Base-by-base conservation (phyloP, 37 sponge, comb jelly and placozoan genomes). In the Hexactinellida sp. region DNA sequence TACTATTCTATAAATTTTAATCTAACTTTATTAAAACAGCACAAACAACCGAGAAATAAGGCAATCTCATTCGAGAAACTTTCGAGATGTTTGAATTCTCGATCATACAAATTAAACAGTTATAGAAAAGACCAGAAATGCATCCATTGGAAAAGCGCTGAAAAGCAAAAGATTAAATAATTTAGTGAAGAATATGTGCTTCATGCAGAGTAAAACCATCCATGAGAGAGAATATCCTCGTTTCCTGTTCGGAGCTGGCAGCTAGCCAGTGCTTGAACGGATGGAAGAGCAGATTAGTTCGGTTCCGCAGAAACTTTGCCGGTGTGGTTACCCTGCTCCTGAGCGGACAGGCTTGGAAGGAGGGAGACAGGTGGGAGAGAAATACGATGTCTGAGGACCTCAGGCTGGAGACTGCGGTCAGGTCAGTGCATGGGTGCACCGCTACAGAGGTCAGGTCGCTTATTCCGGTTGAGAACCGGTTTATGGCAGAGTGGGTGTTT, bases 151-250 rank as follows among this genome's bases (percentile, higher is more conserved):
- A 47, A 47, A 63, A 63, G 76, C 76, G 76, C 76, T 21, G 76
- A 63, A 63, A 63, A 63, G 76, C 76, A 10, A 63, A n/a, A 63
- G 3, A 63, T 63, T 28, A 63, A 63, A 63, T 47, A 47, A 47
- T 28, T 63, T 63, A 63, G 76, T 63, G 28, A 63, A 63, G 21
- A n/a, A 63, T 23, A 63, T 63, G 76, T 63, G 76, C 76, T 63
- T n/a, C 13, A 63, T 63, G 76, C 76, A 63, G 13, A 25, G 76
- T 63, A 63, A 63, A 63, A 63, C 76, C 76, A 63, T 63, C 76
- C 76, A 63, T 63, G 19, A 63, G 76, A 25, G 76, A 63, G 13
- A 21, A 63, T 25, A 63, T 63, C 13, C 13, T 63, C 3, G 30
- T 63, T 63, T 63, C 76, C 34, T 63, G 76, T 63, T 63, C 76